Evolutionary conservation across 1,140 invertebrate genomes (phyloP).

Genomic region (Zophobas atratus): DNA sequence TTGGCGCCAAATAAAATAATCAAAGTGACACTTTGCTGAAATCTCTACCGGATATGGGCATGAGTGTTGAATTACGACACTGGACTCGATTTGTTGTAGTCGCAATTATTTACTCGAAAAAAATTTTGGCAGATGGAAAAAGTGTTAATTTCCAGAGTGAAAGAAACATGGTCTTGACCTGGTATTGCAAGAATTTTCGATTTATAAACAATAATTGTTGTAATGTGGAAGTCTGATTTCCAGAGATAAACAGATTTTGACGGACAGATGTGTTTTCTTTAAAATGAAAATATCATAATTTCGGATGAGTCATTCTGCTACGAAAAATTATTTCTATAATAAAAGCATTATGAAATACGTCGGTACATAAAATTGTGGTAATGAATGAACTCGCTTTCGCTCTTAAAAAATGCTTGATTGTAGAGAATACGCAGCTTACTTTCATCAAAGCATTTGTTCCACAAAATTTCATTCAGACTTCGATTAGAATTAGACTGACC

Average conservation of each 20-base stretch:
- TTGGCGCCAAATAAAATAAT: constrained; percentile 6
- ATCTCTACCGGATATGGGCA: constrained; percentile 5
- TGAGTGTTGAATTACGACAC: background rate
- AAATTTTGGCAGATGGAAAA: constrained; percentile 20
- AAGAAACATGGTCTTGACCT: constrained; percentile 26
- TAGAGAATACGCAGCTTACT: too few relatives aligned
- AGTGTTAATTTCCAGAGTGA: constrained; percentile 22
- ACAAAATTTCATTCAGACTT: too few relatives aligned
- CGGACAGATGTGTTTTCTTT: too few relatives aligned
- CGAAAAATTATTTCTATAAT: too few relatives aligned
- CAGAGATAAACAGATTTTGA: background rate
- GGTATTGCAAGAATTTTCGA: constrained; percentile 17
- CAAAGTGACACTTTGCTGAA: background rate
- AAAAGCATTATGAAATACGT: too few relatives aligned
- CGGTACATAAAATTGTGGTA: too few relatives aligned
- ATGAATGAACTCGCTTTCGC: too few relatives aligned
- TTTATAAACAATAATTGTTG: background rate
- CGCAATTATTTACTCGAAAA: background rate
- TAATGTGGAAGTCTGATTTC: constrained; percentile 6
- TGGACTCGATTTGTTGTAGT: constrained; percentile 9
- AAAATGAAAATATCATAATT: too few relatives aligned
- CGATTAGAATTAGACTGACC: too few relatives aligned
- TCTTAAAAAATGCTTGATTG: too few relatives aligned
- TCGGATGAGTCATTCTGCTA: too few relatives aligned
- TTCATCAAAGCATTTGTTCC: too few relatives aligned